Base-by-base conservation (phyloP, 2,888 invertebrate genomes). In the Drepanosiphum platanoidis region DNA sequence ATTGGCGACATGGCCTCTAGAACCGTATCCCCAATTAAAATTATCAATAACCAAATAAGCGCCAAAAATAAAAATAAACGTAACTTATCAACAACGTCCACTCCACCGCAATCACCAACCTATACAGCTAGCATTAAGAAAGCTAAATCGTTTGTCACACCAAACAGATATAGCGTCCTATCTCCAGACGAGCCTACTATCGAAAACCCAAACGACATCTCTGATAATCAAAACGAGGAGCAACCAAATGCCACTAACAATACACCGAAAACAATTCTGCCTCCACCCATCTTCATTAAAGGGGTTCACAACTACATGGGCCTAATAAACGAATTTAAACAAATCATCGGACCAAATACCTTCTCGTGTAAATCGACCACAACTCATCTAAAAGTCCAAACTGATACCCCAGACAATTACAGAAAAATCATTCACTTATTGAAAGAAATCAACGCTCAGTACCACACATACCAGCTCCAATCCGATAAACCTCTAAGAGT, bases 321-420 rank as follows among this genome's bases (percentile, higher is more conserved):
- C 30, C 32, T 79, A n/a, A 27, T 68, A 68, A 66, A 46, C 7
- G 30, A 46, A 42, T 68, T 79, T 66, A 79, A 78, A 77, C 61
- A 78, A 61, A 78, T 39, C 39, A 64, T 64, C 64, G 77, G 61
- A n/a, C 75, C 75, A 77, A 77, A 77, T 39, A 77, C 75, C 58
- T 77, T 58, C 75, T 75, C 75, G n/a, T 77, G 75, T 27, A 32
- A 77, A 77, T 77, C 75, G 34, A 75, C 52, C 52, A 34, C 77
- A 78, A 78, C 77, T 34, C 77, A 64, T 78, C 39, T 78, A 78
- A 64, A n/a, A n/a, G n/a, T n/a, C n/a, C n/a, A n/a, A n/a, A n/a
- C n/a, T n/a, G n/a, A n/a, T n/a, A n/a, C n/a, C 58, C 77, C 61
- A 27, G 64, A 39, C 22, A 64, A 78, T 39, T 78, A 64, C 61